Conservation (phyloP, 1,140 invertebrate genomes). For the Scaptomyza pallida region DNA sequence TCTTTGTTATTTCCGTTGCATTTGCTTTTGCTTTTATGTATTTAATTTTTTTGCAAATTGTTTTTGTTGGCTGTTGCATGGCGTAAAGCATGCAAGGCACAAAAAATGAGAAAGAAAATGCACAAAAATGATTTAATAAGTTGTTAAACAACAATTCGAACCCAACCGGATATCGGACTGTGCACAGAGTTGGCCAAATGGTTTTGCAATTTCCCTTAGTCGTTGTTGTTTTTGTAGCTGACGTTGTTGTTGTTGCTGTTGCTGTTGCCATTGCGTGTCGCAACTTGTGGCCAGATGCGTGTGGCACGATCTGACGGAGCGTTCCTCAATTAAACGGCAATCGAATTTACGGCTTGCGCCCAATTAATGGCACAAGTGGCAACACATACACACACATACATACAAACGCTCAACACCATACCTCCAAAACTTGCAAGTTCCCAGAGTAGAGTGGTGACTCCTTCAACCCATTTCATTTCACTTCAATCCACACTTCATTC, state of each 20-base stretch:
- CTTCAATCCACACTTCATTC: background rate
- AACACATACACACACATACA: background rate
- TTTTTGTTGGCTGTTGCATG: slow-evolving; percentile 1
- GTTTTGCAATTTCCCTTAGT: slow-evolving; percentile 53
- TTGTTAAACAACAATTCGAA: slow-evolving; percentile 46
- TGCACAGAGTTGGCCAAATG: slow-evolving; percentile 29
- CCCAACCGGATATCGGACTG: slow-evolving; percentile 50
- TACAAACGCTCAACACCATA: no score
- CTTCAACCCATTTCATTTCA: background rate
- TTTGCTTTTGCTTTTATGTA: background rate
- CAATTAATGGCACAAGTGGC: slow-evolving; percentile 38
- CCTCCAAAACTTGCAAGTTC: background rate
- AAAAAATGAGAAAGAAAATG: slow-evolving; percentile 22
- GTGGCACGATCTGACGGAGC: slow-evolving; percentile 35
- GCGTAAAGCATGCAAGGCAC: slow-evolving; percentile 2
- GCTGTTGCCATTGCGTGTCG: slow-evolving; percentile 27
- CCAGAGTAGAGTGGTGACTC: background rate
- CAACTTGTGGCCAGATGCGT: slow-evolving; percentile 42
- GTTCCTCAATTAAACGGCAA: slow-evolving; percentile 36
- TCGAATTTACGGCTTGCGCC: slow-evolving; percentile 27
- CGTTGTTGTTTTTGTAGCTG: slow-evolving; percentile 15
- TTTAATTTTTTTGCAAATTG: slow-evolving; percentile 7
- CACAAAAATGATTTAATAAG: slow-evolving; percentile 59
- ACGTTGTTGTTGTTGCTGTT: slow-evolving; percentile 12
- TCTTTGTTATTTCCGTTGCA: no score